Conservation (phyloP, 2,113 vertebrate species). For the Mesoclemmys tuberculata region DNA sequence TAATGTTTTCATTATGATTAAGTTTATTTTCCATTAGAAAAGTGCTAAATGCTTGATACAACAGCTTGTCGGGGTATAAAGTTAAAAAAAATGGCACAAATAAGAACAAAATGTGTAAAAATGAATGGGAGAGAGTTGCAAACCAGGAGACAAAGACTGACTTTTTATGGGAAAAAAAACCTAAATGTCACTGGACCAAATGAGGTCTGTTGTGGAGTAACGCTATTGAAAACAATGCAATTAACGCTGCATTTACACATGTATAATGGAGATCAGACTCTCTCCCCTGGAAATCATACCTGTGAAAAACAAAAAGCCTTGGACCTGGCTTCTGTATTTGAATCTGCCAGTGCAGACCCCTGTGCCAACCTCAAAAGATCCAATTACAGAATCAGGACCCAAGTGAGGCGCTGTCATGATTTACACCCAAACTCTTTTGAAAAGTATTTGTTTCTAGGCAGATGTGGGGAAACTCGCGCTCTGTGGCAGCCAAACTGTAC, state of each 20-base stretch:
- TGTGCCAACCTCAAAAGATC: fast-evolving
- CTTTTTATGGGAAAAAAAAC: neutral
- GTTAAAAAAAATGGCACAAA: neutral
- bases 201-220: neutral
- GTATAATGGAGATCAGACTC: fast-evolving
- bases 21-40: neutral
- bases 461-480: neutral
- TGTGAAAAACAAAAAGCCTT: fast-evolving
- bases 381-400: neutral
- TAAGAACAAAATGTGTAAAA: no score
- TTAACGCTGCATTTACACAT: fast-evolving
- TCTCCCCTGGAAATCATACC: neutral
- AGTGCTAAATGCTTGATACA: neutral
- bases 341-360: neutral
- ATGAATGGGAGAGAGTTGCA: no score
- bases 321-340: neutral
- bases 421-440: fast-evolving
- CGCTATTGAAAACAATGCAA: fast-evolving
- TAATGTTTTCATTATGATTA: fast-evolving
- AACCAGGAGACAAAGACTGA: neutral
- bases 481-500: neutral
- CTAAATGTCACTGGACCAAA: fast-evolving
- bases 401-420: fast-evolving
- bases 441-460: neutral
- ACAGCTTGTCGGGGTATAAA: neutral